Conservation (phyloP, 2,797 vertebrate species). For the Paratrypauchen microcephalus region DNA sequence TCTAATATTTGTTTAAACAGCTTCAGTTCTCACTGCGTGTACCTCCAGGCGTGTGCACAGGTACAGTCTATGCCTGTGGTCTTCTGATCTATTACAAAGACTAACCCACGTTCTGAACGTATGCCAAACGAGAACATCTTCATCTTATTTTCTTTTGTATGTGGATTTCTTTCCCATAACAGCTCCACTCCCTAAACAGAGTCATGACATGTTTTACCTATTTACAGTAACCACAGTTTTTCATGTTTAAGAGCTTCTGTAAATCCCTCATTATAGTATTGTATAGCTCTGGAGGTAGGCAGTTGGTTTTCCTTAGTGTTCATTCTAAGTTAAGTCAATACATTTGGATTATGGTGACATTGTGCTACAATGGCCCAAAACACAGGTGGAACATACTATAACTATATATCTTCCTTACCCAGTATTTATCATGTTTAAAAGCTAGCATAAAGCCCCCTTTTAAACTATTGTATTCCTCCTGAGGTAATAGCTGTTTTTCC, state of each 20-base stretch:
- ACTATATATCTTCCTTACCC: too few relatives aligned
- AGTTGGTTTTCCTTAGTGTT: too few relatives aligned
- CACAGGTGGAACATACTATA: too few relatives aligned
- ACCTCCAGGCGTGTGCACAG: conserved; percentile 58
- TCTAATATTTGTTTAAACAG: conserved; percentile 23
- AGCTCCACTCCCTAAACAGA: conserved; percentile 55
- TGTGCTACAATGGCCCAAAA: too few relatives aligned
- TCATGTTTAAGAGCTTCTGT: conserved; percentile 20
- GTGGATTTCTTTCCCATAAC: conserved; percentile 32
- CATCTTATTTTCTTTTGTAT: conserved; percentile 27
- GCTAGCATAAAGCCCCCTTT: conserved; percentile 22
- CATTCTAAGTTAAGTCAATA: too few relatives aligned
- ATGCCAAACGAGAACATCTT: conserved; percentile 44
- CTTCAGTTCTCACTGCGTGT: conserved; percentile 9
- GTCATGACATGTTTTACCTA: conserved; percentile 40
- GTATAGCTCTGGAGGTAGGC: not conserved
- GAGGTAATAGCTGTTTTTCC: conserved; percentile 17
- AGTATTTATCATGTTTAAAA: too few relatives aligned
- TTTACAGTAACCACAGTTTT: conserved; percentile 36
- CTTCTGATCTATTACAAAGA: conserved; percentile 35
- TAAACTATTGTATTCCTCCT: not conserved
- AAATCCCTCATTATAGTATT: conserved; percentile 27
- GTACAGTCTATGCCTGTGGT: conserved; percentile 36
- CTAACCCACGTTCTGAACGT: conserved; percentile 49
- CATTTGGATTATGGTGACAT: too few relatives aligned